A percentile compares a stretch with the other conserved stretches of the same genome.
phyloP scores from a whole-genome alignment of 2,113 vertebrate genomes.

The Taurulus bubalis region DNA sequence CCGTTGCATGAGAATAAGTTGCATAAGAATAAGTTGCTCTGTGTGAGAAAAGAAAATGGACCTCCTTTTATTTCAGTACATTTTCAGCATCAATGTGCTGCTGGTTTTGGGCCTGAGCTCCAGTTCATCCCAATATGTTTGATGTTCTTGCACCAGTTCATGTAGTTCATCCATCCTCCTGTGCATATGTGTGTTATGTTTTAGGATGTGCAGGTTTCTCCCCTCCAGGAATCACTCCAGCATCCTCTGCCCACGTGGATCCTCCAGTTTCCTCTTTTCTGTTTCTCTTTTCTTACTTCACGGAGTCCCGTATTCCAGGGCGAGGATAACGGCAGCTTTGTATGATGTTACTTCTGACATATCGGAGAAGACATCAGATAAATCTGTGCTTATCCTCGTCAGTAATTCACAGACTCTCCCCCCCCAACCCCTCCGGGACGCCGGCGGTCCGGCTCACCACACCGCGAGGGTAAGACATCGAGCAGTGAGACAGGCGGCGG shows the following conservation, averaged over 20 bases:
- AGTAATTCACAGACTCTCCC: slow-evolving; percentile 71
- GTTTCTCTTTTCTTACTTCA: not conserved
- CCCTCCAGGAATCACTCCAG: not conserved
- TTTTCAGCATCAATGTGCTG: not conserved
- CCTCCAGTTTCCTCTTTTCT: not conserved
- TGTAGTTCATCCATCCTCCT: not conserved
- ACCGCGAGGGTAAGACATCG: slow-evolving; percentile 7
- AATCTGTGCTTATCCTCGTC: slow-evolving; percentile 89
- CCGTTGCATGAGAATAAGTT: not conserved
- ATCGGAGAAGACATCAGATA: slow-evolving; percentile 88
- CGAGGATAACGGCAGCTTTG: slow-evolving; percentile 87
- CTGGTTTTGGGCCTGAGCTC: not conserved
- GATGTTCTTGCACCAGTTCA: not conserved
- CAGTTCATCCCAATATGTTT: not conserved
- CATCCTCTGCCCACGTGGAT: slow-evolving; percentile 4
- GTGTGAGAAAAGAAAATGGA: not conserved
- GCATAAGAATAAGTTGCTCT: no score
- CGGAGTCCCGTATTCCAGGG: slow-evolving; percentile 53
- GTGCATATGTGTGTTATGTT: no score
- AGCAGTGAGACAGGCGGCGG: not conserved
- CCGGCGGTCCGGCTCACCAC: not conserved
- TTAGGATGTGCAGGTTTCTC: not conserved
- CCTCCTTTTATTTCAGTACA: not conserved
- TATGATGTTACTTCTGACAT: slow-evolving; percentile 88
- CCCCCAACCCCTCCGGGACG: not conserved